phyloP scores from a whole-genome alignment of 1,140 invertebrate species.

The Schmidtea mediterranea region DNA sequence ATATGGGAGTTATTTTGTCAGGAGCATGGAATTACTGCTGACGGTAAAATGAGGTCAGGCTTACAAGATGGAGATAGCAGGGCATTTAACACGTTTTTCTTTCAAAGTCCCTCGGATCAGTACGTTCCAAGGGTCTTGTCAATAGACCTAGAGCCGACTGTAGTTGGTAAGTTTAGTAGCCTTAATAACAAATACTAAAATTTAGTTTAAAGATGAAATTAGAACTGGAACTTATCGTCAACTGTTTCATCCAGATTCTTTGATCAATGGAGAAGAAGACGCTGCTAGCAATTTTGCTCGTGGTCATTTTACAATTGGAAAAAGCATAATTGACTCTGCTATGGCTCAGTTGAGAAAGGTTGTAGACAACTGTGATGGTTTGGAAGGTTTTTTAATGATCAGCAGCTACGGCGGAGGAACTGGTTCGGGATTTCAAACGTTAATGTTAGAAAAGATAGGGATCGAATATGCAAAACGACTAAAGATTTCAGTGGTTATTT shows the following conservation, averaged over 20 bases:
- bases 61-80: constrained; percentile 8
- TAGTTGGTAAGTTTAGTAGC: constrained; percentile 40
- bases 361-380: constrained; percentile 43
- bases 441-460: constrained; percentile 58
- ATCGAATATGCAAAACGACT: constrained; percentile 64
- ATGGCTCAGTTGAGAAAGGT: constrained; percentile 7
- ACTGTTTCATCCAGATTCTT: constrained; percentile 21
- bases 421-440: constrained; percentile 54
- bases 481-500: constrained; percentile 56
- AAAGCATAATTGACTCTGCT: constrained; percentile 28
- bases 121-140: constrained; percentile 48
- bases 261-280: constrained; percentile 18
- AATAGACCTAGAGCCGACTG: constrained; percentile 51
- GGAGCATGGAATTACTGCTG: neutral
- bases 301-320: constrained; percentile 10
- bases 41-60: neutral
- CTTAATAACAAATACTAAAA: no score
- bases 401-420: constrained; percentile 36
- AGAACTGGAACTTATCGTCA: constrained; percentile 13
- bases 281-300: constrained; percentile 14
- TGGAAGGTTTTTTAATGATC: constrained; percentile 38
- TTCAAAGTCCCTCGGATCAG: constrained; percentile 37
- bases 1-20: neutral
- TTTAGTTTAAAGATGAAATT: constrained; percentile 10
- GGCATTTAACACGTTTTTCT: constrained; percentile 22